A percentile compares a stretch with the other conserved stretches of the same genome.
phyloP scores from a whole-genome alignment of 2,888 invertebrate species.

The Steinernema hermaphroditum region DNA sequence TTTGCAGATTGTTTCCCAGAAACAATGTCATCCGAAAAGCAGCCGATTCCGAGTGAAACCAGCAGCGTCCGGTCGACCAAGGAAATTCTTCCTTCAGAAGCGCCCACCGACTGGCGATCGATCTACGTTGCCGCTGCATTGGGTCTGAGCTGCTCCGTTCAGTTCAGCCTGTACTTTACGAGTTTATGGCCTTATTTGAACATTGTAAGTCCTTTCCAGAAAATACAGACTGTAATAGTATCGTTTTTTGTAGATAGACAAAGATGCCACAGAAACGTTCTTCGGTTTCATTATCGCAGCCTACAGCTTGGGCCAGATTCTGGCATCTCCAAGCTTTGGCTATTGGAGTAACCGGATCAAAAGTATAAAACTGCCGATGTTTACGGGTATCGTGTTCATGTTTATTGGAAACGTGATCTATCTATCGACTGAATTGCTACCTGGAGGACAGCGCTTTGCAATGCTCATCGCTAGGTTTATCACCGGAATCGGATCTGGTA shows the following conservation, averaged over 20 bases:
- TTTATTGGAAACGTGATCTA: conserved; percentile 46
- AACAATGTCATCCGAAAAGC: conserved; percentile 22
- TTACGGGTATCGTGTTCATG: conserved; percentile 51
- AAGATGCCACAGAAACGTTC: conserved; percentile 48
- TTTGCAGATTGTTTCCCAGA: neutral
- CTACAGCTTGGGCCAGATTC: conserved; percentile 67
- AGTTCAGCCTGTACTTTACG: conserved; percentile 47
- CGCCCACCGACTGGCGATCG: conserved; percentile 43
- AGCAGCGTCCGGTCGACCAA: conserved; percentile 3
- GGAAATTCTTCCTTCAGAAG: neutral
- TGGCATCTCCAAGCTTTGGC: conserved; percentile 67
- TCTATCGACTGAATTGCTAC: conserved; percentile 39
- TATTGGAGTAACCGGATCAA: conserved; percentile 61
- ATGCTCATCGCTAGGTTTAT: conserved; percentile 46
- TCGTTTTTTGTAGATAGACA: conserved; percentile 37
- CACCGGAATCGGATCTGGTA: conserved; percentile 47
- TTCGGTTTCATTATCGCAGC: conserved; percentile 68
- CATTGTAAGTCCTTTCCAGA: conserved; percentile 39
- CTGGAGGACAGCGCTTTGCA: conserved; percentile 34
- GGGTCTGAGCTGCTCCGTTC: conserved; percentile 45
- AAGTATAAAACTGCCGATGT: conserved; percentile 63
- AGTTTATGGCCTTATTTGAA: conserved; percentile 49
- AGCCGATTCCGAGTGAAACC: conserved; percentile 18
- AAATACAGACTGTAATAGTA: neutral
- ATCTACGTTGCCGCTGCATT: conserved; percentile 47